phyloP scores from a whole-genome alignment of 2,888 invertebrate species.

The Polydesmus complanatus region DNA sequence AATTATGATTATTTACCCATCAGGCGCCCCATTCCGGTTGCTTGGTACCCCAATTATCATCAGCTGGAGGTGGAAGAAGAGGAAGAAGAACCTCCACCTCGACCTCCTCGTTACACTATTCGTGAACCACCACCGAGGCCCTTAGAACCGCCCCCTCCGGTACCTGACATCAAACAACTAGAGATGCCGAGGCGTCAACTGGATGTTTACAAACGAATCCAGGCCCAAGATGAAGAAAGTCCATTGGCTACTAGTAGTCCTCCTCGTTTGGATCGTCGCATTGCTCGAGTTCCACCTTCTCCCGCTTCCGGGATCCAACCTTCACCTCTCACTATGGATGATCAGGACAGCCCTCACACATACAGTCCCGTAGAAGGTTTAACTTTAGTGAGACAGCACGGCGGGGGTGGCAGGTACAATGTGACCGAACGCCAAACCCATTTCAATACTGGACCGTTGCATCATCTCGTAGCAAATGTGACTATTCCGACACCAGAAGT shows the following conservation, averaged over 20 bases:
- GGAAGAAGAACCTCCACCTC: not conserved
- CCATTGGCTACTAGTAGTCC: conserved; percentile 41
- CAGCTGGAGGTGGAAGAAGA: not conserved
- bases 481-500: conserved; percentile 22
- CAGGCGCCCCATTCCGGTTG: conserved; percentile 11
- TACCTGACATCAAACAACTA: conserved; percentile 11
- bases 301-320: conserved; percentile 21
- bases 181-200: conserved; percentile 12
- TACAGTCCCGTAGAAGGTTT: conserved; percentile 23
- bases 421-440: not conserved
- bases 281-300: conserved; percentile 36
- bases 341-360: conserved; percentile 8
- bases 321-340: conserved; percentile 13
- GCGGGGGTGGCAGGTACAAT: conserved; percentile 11
- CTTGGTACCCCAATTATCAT: not conserved
- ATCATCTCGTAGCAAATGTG: conserved; percentile 17
- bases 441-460: conserved; percentile 7
- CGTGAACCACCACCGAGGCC: not conserved
- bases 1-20: conserved; percentile 17
- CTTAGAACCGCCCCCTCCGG: conserved; percentile 3
- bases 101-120: not conserved
- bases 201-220: conserved; percentile 12
- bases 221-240: conserved; percentile 14
- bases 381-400: conserved; percentile 24
- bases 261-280: conserved; percentile 28